Evolutionary conservation across 2,113 vertebrate species (phyloP).

Genomic region (human (Homo sapiens)): GRCh38 chr15:34458501-34459000

Average conservation of each 20-base stretch:
- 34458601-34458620: not conserved
- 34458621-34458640: not conserved
- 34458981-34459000: too few relatives aligned
- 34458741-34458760: not conserved
- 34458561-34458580: not conserved
- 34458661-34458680: not conserved
- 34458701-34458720: not conserved
- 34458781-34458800: not conserved
- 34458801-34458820: not conserved
- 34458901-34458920: too few relatives aligned
- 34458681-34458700: not conserved
- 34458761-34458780: not conserved
- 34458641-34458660: not conserved
- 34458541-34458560: not conserved
- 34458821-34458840: not conserved
- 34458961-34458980: too few relatives aligned
- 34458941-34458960: too few relatives aligned
- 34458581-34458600: not conserved
- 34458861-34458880: not conserved
- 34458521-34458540: not conserved
- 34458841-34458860: not conserved
- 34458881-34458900: not conserved
- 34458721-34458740: not conserved
- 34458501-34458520: not conserved
- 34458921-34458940: too few relatives aligned